A percentile compares a stretch with the other conserved stretches of the same genome.
Conservation (phyloP, 2,888 invertebrate genomes). For the Parnassius smintheus region DNA sequence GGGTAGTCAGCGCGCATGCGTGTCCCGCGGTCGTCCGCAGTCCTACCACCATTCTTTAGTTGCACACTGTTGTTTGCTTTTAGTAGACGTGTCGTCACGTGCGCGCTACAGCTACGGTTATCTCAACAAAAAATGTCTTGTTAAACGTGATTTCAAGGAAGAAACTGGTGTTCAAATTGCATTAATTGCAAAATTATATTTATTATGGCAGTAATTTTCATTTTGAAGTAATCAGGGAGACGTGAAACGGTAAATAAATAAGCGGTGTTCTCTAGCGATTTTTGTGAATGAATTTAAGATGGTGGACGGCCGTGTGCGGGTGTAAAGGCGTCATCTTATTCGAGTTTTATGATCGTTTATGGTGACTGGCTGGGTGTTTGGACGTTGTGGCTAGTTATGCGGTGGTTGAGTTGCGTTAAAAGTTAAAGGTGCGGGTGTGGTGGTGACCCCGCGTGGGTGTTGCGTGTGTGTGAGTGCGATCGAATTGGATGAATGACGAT, state of each 20-base stretch:
- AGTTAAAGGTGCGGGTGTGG: conserved; percentile 31
- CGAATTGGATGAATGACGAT: conserved; percentile 75
- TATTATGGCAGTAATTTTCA: conserved; percentile 36
- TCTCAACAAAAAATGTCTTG: conserved; percentile 55
- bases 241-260: conserved; percentile 75
- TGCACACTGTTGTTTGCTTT: conserved; percentile 57
- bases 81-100: conserved; percentile 44
- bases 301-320: conserved; percentile 67
- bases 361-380: conserved; percentile 32
- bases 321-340: conserved; percentile 50
- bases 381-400: conserved; percentile 33
- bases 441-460: conserved; percentile 30
- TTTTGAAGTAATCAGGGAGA: conserved; percentile 46
- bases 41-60: conserved; percentile 78
- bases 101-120: conserved; percentile 50
- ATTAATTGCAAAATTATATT: conserved; percentile 28
- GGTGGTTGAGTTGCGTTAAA: conserved; percentile 34
- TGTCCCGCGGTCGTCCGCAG: conserved; percentile 68
- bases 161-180: conserved; percentile 45
- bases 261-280: conserved; percentile 63
- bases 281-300: conserved; percentile 81
- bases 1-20: conserved; percentile 70
- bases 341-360: conserved; percentile 47
- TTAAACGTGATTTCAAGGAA: conserved; percentile 38
- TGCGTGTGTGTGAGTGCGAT: conserved; percentile 66